Evolutionary conservation across 2,113 vertebrate genomes (phyloP).

Genomic region (Chamaetylas fuelleborni): DNA sequence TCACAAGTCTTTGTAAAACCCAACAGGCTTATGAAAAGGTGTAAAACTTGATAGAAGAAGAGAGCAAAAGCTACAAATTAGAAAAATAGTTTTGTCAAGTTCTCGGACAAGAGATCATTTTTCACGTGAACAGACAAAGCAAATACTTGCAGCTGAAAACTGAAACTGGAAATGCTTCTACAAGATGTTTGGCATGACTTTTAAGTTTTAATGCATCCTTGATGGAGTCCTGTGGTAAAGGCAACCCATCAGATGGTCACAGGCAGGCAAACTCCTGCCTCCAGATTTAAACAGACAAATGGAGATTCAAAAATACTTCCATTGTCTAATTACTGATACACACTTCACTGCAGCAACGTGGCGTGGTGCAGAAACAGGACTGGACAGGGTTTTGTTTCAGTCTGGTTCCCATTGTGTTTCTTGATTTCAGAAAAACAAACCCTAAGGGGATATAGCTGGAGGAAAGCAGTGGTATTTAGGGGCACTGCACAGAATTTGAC

Average conservation of each 20-base stretch:
- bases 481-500: not conserved
- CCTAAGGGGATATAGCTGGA: not conserved
- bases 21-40: not conserved
- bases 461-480: not conserved
- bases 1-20: not conserved
- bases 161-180: slow-evolving; percentile 1
- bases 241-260: not conserved
- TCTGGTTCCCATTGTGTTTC: not conserved
- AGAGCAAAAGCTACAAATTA: not conserved
- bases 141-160: not conserved
- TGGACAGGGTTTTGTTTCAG: not conserved
- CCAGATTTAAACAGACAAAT: not conserved
- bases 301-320: not conserved
- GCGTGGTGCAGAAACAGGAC: not conserved
- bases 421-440: not conserved
- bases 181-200: not conserved
- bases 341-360: not conserved
- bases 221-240: not conserved
- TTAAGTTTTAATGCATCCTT: not conserved
- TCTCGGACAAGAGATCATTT: not conserved
- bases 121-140: not conserved
- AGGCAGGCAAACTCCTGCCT: not conserved
- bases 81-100: not conserved
- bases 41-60: not conserved
- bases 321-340: accelerated